Conservation (phyloP, 2,797 vertebrate genomes). For the Crocidura indochinensis region DNA sequence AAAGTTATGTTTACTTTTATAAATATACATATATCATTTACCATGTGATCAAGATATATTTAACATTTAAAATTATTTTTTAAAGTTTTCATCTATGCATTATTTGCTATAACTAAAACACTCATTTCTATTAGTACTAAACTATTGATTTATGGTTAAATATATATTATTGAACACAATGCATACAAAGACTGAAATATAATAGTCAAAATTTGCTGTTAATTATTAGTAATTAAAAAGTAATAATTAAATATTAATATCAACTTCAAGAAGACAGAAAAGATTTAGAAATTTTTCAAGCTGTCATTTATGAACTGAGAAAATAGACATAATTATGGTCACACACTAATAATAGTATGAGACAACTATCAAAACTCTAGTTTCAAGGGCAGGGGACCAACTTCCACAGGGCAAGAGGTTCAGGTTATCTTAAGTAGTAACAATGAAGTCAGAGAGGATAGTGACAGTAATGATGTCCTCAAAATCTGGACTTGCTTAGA, state of each 20-base stretch:
- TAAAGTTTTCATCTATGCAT: too few relatives aligned
- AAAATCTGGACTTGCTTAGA: neutral
- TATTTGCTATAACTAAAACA: too few relatives aligned
- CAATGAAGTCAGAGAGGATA: neutral
- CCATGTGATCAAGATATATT: too few relatives aligned
- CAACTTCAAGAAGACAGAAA: neutral
- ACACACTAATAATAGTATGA: neutral
- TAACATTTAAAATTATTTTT: too few relatives aligned
- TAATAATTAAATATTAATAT: too few relatives aligned
- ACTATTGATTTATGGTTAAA: too few relatives aligned
- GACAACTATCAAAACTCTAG: neutral
- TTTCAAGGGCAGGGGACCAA: neutral
- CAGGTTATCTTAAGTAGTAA: neutral
- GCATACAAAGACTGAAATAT: too few relatives aligned
- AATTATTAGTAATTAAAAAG: neutral
- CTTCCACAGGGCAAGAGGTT: neutral
- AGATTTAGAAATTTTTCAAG: constrained; percentile 9
- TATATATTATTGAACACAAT: too few relatives aligned
- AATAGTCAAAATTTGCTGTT: too few relatives aligned
- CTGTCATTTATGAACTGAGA: neutral
- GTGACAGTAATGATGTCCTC: neutral
- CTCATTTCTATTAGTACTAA: too few relatives aligned
- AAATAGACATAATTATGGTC: neutral
- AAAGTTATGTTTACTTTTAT: too few relatives aligned
- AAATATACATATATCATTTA: too few relatives aligned